Evolutionary conservation across 2,888 invertebrate genomes (phyloP), one percentile per base, ranked within the genome.

Genomic region (Himalopsyche japonica): DNA sequence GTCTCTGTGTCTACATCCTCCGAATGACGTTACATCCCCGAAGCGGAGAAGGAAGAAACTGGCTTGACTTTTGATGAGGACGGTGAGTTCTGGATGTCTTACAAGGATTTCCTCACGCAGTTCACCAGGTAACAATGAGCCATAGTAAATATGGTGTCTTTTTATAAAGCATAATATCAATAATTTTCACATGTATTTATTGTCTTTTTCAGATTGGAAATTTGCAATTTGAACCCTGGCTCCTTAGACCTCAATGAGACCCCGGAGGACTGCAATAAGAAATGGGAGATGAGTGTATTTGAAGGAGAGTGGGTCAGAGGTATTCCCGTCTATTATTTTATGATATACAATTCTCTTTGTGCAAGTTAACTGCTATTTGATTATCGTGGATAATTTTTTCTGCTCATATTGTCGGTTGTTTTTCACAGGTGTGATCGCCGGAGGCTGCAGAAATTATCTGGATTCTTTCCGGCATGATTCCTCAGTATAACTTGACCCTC

Each of bases 61-160:
- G 98, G 98, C 0, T 91, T 99, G 79, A 96, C 95, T 0, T 98
- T 98, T 87, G 97, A 97, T 88, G 94, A 96, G 5, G 99, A 99
- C 89, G 99, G 99, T 0, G 99, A 99, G 91, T 99, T 99, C 91
- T 99, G 99, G 99, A 98, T 98, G 96, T 95, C 97, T 0, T 98
- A 94, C 90, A 95, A 95, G 89, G 99, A 99, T 90, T 98, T 98
- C 89, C 92, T 95, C 79, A 93, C 92, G n/a, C 94, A 97, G 88
- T 99, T 98, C 89, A 94, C 95, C 18, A 94, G 95, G 90, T 92
- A 88, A 86, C 32, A 8, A 8, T 37, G 37, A 37, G 8, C 8
- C 37, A n/a, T 37, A 47, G 7, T 49, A 15, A 27, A 27, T 79
- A 27, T 2, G 0, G 24, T 15, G 4, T 57, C 27, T 80, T 80